Conservation (phyloP, 2,113 vertebrate genomes). For the Nansenia antarctica region DNA sequence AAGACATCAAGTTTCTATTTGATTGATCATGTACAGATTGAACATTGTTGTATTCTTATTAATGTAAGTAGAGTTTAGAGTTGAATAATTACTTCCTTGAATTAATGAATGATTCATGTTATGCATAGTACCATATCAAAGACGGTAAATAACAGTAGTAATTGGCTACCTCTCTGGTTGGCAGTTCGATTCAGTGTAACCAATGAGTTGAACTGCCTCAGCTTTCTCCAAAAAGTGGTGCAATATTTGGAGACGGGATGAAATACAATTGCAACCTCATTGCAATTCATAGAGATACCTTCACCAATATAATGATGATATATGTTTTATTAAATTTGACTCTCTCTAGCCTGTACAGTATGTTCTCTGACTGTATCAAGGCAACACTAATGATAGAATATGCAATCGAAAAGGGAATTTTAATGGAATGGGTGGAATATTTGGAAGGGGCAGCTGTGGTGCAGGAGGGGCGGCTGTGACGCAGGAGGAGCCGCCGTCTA, state of each 20-base stretch:
- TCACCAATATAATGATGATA: background rate
- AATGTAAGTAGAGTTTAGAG: too few species aligned
- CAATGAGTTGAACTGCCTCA: background rate
- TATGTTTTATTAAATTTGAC: too few species aligned
- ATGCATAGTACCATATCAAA: background rate
- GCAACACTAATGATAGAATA: constrained; percentile 5
- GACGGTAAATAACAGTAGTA: background rate
- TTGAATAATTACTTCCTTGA: too few species aligned
- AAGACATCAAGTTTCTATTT: too few species aligned
- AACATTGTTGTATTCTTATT: too few species aligned
- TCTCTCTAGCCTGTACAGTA: background rate
- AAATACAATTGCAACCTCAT: background rate
- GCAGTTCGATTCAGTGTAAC: background rate
- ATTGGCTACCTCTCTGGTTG: background rate
- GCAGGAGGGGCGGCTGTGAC: too few species aligned
- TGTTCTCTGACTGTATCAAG: constrained; percentile 2
- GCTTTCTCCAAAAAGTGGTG: background rate
- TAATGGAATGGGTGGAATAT: constrained; percentile 11
- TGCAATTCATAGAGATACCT: background rate
- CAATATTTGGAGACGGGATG: background rate
- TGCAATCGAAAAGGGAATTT: constrained; percentile 25
- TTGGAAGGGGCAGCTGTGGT: too few species aligned
- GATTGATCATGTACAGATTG: too few species aligned
- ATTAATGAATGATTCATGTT: background rate
- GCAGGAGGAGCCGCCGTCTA: too few species aligned